A percentile compares a stretch with the other conserved stretches of the same genome.
phyloP scores from a whole-genome alignment of 2,113 vertebrate genomes.

The Perognathus longimembris region DNA sequence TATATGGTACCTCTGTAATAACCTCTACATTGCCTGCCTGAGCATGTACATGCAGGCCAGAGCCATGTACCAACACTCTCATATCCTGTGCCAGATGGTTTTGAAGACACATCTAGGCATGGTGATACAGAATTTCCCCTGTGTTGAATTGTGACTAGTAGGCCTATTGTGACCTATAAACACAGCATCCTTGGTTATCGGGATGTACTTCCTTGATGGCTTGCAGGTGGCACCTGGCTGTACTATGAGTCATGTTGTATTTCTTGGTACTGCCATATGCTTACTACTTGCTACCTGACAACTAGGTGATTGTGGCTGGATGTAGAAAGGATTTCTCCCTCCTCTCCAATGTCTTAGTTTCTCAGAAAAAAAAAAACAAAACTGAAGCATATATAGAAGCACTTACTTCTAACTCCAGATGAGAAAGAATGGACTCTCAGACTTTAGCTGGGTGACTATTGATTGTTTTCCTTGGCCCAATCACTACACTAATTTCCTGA shows the following conservation, averaged over 20 bases:
- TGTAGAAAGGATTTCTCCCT: neutral
- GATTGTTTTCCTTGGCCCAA: neutral
- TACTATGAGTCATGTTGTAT: neutral
- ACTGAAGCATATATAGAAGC: neutral
- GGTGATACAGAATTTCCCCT: neutral
- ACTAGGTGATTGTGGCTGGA: neutral
- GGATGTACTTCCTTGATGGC: neutral
- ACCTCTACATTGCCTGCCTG: neutral
- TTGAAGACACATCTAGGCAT: neutral
- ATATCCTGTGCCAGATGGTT: neutral
- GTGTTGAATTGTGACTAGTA: neutral
- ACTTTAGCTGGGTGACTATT: neutral
- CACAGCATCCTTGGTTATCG: neutral
- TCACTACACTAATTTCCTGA: slow-evolving; percentile 18
- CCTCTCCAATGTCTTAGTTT: neutral
- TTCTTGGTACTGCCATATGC: neutral
- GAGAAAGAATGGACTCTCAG: slow-evolving; percentile 3
- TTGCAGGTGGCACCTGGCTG: neutral
- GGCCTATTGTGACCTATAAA: neutral
- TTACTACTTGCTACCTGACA: neutral
- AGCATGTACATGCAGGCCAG: neutral
- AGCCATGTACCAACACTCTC: neutral
- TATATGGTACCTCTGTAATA: neutral
- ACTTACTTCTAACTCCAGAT: neutral
- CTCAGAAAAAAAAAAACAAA: neutral